phyloP scores from a whole-genome alignment of 2,888 invertebrate species.

The Temnothorax unifasciatus region DNA sequence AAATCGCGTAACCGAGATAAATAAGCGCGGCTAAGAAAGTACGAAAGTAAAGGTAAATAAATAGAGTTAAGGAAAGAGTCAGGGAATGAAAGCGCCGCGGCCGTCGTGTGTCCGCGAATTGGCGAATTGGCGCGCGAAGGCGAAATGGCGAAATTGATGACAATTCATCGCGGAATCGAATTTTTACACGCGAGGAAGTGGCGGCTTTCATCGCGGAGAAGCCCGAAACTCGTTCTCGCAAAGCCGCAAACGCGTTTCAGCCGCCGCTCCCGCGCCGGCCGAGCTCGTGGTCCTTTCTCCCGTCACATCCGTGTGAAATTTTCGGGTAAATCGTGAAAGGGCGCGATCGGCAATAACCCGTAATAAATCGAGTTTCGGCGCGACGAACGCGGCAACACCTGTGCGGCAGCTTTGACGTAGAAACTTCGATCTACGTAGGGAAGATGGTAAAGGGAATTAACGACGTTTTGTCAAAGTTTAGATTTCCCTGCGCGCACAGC shows the following conservation, averaged over 20 bases:
- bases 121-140: slow-evolving; percentile 13
- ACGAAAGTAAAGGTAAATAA: neutral
- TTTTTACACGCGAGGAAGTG: slow-evolving; percentile 51
- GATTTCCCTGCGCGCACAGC: slow-evolving; percentile 22
- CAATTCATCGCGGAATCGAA: slow-evolving; percentile 43
- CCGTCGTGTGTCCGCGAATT: neutral
- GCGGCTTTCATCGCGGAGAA: slow-evolving; percentile 45
- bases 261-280: neutral
- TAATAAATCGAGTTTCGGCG: slow-evolving; percentile 47
- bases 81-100: neutral
- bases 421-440: slow-evolving; percentile 2
- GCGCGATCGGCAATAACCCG: slow-evolving; percentile 38
- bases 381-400: slow-evolving; percentile 20
- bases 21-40: neutral
- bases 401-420: slow-evolving; percentile 12
- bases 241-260: slow-evolving; percentile 45
- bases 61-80: neutral
- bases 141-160: slow-evolving; percentile 24
- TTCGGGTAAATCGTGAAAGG: slow-evolving; percentile 41
- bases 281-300: slow-evolving; percentile 42
- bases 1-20: neutral
- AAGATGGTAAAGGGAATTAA: slow-evolving; percentile 45
- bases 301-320: slow-evolving; percentile 44
- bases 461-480: slow-evolving; percentile 49
- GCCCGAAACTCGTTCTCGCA: slow-evolving; percentile 45